Evolutionary conservation across 2,113 vertebrate genomes (phyloP), one percentile per base, ranked within the genome.

Genomic region (Picathartes gymnocephalus): DNA sequence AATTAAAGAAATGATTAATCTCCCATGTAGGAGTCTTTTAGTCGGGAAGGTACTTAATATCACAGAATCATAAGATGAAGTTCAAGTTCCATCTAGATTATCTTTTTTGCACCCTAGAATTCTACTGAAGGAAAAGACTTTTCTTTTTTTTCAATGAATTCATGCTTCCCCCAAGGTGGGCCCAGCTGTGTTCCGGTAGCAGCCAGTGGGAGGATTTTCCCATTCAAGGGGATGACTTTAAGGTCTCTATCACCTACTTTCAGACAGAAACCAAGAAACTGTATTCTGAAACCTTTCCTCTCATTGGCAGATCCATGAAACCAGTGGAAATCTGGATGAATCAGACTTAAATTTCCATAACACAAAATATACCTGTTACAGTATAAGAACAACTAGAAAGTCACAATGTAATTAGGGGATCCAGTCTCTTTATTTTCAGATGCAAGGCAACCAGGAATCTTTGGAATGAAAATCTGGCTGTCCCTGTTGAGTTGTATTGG

Each of bases 1-100:
- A 96, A 96, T 94, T 80, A 96, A 96, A 92, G 74, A 94, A 66
- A 40, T 44, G 1, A 4, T 78, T 84, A 11, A 78, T 47, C 4
- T 62, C 19, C 2, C 7, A 27, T 9, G 2, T 33, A 60, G 15
- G 15, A 83, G 39, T 68, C 35, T 81, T 33, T 51, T 14, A n/a
- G 35, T 56, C 82, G 10, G 35, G 11, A 54, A 73, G 7, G 33
- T 42, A 40, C 10, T 37, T 19, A 22, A 6, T 54, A 58, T 20
- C 33, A 20, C 10, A 30, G 30, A 20, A 30, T 51, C 19, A 24
- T 13, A 71, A 45, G 6, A 64, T n/a, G 47, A 80, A 83, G 13
- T 15, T 54, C 37, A 58, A 45, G 37, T 2, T 48, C 47, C 60
- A 30, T 74, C 42, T 40, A 24, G 27, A 68, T 77, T 58, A 37